These are phyloP conservation scores for Eulemur rufifrons DNA, from an alignment of 2,113 vertebrate species.

Conservation along the genomic window DNA sequence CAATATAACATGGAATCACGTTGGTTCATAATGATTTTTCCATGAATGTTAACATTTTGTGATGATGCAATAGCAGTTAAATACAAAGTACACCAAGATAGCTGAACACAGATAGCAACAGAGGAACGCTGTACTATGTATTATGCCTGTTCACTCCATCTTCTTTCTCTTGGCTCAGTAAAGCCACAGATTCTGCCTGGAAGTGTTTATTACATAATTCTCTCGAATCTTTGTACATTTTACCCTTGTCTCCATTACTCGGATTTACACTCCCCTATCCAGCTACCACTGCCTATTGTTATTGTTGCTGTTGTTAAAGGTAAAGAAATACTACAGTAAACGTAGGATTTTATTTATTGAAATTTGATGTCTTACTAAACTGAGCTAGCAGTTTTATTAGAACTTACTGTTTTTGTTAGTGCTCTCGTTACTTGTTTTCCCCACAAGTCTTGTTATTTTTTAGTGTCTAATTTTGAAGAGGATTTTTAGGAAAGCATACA, in stretches of 20 bases:
- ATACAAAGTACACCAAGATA: neutral
- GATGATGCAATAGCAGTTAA: neutral
- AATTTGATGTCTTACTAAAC: neutral
- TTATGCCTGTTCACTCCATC: neutral
- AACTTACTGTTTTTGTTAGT: neutral
- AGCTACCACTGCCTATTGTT: neutral
- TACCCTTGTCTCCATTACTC: neutral
- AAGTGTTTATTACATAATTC: neutral
- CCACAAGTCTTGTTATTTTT: neutral
- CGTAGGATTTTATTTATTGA: neutral
- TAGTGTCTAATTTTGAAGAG: neutral
- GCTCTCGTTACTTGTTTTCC: neutral
- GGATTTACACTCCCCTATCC: neutral
- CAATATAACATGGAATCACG: neutral
- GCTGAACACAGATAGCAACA: neutral
- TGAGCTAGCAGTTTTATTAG: neutral
- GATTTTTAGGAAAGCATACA: neutral
- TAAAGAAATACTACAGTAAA: conserved; percentile 1
- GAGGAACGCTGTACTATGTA: neutral
- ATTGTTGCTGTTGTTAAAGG: neutral
- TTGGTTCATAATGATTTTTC: neutral
- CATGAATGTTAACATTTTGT: neutral
- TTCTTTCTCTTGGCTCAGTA: neutral
- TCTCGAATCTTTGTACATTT: neutral
- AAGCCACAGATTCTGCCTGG: neutral